These are phyloP conservation scores for Himalopsyche japonica DNA, from an alignment of 2,888 invertebrate genomes.

Conservation along the genomic window DNA sequence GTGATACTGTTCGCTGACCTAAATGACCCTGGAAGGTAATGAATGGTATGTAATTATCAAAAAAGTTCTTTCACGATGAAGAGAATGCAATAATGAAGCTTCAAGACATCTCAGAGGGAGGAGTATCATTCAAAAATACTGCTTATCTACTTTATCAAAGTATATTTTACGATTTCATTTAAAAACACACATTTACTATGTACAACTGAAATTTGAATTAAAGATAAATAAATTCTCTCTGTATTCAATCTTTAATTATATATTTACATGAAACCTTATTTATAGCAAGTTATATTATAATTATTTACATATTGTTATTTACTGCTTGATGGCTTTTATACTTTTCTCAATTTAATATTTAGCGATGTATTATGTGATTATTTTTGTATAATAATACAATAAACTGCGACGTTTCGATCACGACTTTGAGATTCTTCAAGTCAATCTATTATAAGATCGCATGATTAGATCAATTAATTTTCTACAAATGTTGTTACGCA, in stretches of 20 bases:
- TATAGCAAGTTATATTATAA: background rate
- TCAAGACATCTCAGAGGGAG: slow-evolving; percentile 4
- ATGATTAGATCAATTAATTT: no score
- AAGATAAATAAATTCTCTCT: background rate
- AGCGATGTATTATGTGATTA: no score
- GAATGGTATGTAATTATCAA: slow-evolving; percentile 21
- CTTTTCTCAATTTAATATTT: no score
- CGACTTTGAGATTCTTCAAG: no score
- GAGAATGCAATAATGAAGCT: slow-evolving; percentile 20
- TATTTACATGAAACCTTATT: background rate
- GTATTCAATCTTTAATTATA: background rate
- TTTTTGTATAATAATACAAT: no score
- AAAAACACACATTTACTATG: background rate
- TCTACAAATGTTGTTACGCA: no score
- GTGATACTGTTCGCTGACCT: slow-evolving; percentile 19
- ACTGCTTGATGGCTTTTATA: no score
- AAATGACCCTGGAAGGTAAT: slow-evolving; percentile 23
- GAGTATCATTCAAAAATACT: background rate
- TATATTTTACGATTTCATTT: background rate
- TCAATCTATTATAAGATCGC: no score
- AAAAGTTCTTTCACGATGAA: slow-evolving; percentile 10
- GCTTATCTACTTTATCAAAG: background rate
- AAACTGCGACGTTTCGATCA: no score
- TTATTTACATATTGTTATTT: no score
- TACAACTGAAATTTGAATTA: background rate